These are phyloP conservation scores for Dichetophora obliterata DNA, from an alignment of 2,888 invertebrate genomes.

Conservation along the genomic window DNA sequence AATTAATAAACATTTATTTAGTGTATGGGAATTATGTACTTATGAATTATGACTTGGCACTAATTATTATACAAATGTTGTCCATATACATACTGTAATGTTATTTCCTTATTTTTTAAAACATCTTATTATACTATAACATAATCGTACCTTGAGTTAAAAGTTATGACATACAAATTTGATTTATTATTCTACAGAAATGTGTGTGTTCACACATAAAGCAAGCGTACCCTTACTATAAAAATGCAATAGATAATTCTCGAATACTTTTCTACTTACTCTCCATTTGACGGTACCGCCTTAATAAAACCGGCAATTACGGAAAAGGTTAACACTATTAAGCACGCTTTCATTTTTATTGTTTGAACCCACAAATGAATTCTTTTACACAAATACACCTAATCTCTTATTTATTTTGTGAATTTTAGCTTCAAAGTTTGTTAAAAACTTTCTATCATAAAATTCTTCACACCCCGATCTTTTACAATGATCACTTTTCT, in stretches of 20 bases:
- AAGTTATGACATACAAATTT: too few relatives aligned
- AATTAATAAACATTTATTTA: too few relatives aligned
- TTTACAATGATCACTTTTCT: constrained; percentile 35
- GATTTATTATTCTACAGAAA: too few relatives aligned
- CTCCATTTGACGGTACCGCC: constrained; percentile 42
- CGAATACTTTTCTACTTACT: constrained; percentile 38
- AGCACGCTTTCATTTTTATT: constrained; percentile 26
- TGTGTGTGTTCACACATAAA: too few relatives aligned
- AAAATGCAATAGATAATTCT: neutral
- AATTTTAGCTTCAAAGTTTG: neutral
- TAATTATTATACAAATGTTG: too few relatives aligned
- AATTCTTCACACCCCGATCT: neutral
- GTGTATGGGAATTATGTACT: too few relatives aligned
- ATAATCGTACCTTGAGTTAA: too few relatives aligned
- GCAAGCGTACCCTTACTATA: too few relatives aligned
- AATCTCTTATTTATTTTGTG: neutral
- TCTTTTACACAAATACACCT: neutral
- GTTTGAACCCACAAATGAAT: neutral
- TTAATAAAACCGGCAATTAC: constrained; percentile 33
- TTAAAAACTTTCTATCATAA: constrained; percentile 17
- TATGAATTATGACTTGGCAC: too few relatives aligned
- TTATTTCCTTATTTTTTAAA: too few relatives aligned
- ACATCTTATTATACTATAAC: too few relatives aligned
- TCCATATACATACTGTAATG: too few relatives aligned
- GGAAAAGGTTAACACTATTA: constrained; percentile 35